These are phyloP conservation scores for Crioceris asparagi DNA, from an alignment of 2,888 invertebrate species.

Conservation along the genomic window DNA sequence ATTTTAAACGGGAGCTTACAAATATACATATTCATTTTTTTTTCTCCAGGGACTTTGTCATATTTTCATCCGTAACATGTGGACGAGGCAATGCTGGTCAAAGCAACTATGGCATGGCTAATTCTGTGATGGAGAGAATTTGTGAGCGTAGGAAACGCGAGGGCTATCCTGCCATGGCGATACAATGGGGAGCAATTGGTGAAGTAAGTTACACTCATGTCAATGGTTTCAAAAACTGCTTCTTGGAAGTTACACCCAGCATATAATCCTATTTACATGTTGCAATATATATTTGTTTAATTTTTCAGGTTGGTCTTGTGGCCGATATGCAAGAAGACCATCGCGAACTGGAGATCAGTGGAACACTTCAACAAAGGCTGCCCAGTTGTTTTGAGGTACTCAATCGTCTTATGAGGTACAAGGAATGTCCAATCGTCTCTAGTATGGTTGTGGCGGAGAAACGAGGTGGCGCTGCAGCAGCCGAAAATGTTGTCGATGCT, in stretches of 20 bases:
- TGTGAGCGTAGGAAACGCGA: conserved; percentile 61
- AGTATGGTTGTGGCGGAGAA: conserved; percentile 86
- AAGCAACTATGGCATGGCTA: conserved; percentile 83
- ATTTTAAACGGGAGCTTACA: not conserved
- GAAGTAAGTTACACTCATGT: conserved; percentile 60
- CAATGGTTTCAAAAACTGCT: not conserved
- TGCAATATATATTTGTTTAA: too few species aligned
- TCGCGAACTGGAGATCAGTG: conserved; percentile 40
- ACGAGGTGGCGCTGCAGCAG: conserved; percentile 47
- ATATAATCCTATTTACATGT: too few species aligned
- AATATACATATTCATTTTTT: not conserved
- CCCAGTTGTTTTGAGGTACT: conserved; percentile 50
- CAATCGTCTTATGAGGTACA: conserved; percentile 60
- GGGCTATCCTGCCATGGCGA: conserved; percentile 68
- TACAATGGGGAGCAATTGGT: conserved; percentile 91
- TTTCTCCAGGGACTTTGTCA: conserved; percentile 61
- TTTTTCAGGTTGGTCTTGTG: conserved; percentile 48
- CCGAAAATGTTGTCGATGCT: conserved; percentile 60
- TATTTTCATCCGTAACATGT: conserved; percentile 85
- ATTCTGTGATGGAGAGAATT: conserved; percentile 82
- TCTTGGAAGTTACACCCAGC: not conserved
- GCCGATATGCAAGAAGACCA: conserved; percentile 45
- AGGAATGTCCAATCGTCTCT: conserved; percentile 52
- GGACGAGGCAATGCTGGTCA: conserved; percentile 88
- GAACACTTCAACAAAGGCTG: conserved; percentile 58